A percentile compares a stretch with the other conserved stretches of the same genome.
Evolutionary conservation across 2,888 invertebrate species (phyloP).

Genomic region (Spisula subtruncata): DNA sequence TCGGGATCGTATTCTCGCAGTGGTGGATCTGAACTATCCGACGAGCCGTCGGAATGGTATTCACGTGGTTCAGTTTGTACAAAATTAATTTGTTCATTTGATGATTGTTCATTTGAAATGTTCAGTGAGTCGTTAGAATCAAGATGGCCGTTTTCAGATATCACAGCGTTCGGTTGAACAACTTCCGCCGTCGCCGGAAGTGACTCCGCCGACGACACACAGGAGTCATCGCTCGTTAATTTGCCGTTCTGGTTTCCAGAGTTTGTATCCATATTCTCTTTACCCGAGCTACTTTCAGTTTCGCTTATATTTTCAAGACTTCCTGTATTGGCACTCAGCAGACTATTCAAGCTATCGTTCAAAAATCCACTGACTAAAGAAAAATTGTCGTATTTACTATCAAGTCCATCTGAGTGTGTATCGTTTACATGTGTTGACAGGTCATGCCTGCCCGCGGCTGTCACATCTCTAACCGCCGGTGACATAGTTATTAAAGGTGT

Average conservation of each 20-base stretch:
- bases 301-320: constrained; percentile 48
- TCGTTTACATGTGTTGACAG: constrained; percentile 52
- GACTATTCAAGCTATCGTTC: constrained; percentile 67
- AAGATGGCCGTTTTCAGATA: constrained; percentile 48
- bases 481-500: constrained; percentile 9
- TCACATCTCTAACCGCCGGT: constrained; percentile 23
- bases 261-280: constrained; percentile 33
- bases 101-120: constrained; percentile 18
- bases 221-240: constrained; percentile 38
- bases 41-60: constrained; percentile 53
- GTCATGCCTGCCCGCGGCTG: constrained; percentile 42
- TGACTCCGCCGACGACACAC: constrained; percentile 58
- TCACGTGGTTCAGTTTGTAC: not conserved
- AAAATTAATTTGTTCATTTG: constrained; percentile 19
- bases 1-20: constrained; percentile 76
- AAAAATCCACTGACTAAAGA: constrained; percentile 70
- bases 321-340: constrained; percentile 62
- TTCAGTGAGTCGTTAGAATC: constrained; percentile 39
- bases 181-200: constrained; percentile 40
- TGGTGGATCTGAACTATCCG: constrained; percentile 72
- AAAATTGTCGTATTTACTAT: constrained; percentile 57
- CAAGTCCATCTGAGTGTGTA: constrained; percentile 28
- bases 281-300: constrained; percentile 48
- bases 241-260: constrained; percentile 33
- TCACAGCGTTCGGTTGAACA: constrained; percentile 42